Percentiles rank a stretch among this genome's conserved stretches.
Conservation (phyloP, 2,888 invertebrate genomes). For the Rosalia funebris region DNA sequence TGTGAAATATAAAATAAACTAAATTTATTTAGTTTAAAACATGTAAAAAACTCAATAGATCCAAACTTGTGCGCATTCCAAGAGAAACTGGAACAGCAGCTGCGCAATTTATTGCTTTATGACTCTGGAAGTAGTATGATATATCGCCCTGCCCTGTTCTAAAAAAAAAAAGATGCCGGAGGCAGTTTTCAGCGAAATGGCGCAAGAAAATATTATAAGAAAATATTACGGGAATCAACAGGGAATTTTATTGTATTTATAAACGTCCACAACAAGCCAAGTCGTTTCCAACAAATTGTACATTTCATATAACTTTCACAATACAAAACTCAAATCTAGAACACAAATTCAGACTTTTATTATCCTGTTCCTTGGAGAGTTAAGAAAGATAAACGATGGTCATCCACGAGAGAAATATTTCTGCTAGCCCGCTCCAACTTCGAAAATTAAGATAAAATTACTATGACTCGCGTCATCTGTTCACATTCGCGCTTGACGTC, state of each 20-base stretch:
- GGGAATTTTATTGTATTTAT: conserved; percentile 1
- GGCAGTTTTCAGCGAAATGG: background rate
- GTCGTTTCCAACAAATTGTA: background rate
- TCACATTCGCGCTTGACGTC: background rate
- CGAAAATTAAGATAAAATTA: background rate
- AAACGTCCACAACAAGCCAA: background rate
- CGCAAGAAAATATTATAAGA: background rate
- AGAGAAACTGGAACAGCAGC: too few species aligned
- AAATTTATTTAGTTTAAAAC: too few species aligned
- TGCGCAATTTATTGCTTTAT: too few species aligned
- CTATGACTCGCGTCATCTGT: background rate
- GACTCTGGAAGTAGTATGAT: too few species aligned
- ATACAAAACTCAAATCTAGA: conserved; percentile 8
- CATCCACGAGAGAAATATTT: conserved; percentile 5
- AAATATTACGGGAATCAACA: background rate
- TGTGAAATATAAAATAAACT: too few species aligned
- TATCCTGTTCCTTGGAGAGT: conserved; percentile 3
- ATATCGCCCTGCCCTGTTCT: too few species aligned
- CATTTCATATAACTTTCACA: background rate
- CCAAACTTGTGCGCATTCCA: too few species aligned
- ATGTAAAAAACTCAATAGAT: too few species aligned
- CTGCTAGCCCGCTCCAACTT: background rate
- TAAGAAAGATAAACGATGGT: conserved; percentile 15
- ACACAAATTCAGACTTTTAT: conserved; percentile 16
- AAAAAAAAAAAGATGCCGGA: too few species aligned